phyloP scores from a whole-genome alignment of 2,113 vertebrate species.

The Petaurus breviceps region DNA sequence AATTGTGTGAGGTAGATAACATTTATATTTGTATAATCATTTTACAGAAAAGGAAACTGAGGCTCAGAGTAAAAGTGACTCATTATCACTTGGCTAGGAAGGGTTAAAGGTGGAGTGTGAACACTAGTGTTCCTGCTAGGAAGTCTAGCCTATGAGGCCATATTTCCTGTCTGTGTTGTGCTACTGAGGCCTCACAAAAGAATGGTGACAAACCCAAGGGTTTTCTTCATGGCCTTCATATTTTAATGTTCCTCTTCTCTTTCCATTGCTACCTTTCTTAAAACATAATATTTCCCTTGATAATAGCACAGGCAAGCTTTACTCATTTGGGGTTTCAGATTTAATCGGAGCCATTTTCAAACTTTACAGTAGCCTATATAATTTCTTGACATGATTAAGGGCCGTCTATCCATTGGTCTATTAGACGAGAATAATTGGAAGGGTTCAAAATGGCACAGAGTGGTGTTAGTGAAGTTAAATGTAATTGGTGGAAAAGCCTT shows the following conservation, averaged over 20 bases:
- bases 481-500: slow-evolving; percentile 30
- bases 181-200: background rate
- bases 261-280: background rate
- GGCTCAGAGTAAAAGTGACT: background rate
- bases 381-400: slow-evolving; percentile 49
- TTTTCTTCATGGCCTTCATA: background rate
- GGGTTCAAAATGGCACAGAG: slow-evolving; percentile 30
- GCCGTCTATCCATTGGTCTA: slow-evolving; percentile 19
- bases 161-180: background rate
- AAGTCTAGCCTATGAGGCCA: background rate
- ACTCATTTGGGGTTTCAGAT: slow-evolving; percentile 38
- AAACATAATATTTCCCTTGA: background rate
- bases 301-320: slow-evolving; percentile 31
- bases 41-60: background rate
- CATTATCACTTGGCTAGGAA: background rate
- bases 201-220: background rate
- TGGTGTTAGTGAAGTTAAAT: background rate
- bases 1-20: background rate
- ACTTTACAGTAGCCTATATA: slow-evolving; percentile 49
- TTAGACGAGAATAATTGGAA: slow-evolving; percentile 17
- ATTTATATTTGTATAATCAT: background rate
- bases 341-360: slow-evolving; percentile 37
- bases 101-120: background rate
- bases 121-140: background rate
- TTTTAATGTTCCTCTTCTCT: slow-evolving; percentile 18